Conservation (phyloP, 2,113 vertebrate species). For the Crotalus helleri region DNA sequence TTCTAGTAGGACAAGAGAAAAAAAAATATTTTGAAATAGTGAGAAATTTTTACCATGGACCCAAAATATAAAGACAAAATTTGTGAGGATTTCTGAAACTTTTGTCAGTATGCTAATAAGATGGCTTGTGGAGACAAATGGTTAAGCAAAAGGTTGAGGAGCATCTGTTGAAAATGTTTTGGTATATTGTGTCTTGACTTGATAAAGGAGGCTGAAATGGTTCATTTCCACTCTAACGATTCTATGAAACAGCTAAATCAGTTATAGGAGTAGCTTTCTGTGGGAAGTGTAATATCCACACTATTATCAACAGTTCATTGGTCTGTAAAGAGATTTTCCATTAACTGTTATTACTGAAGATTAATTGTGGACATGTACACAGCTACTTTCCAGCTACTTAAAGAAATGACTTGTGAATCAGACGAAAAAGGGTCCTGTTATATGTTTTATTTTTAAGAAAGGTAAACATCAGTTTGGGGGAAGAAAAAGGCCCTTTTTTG, state of each 20-base stretch:
- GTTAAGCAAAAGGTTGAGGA: background rate
- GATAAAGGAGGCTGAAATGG: background rate
- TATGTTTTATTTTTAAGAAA: background rate
- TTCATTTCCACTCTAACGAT: slow-evolving; percentile 24
- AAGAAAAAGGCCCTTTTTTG: background rate
- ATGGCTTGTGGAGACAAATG: background rate
- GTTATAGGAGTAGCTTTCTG: slow-evolving; percentile 27
- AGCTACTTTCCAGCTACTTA: slow-evolving; percentile 12
- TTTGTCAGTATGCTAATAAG: background rate
- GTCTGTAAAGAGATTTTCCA: slow-evolving; percentile 34
- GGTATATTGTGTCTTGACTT: slow-evolving; percentile 5
- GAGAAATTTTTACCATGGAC: no score
- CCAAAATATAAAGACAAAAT: background rate
- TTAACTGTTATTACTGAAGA: slow-evolving; percentile 35
- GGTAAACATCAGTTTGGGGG: background rate
- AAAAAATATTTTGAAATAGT: background rate
- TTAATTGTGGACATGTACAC: slow-evolving; percentile 26
- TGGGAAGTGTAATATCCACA: slow-evolving; percentile 33
- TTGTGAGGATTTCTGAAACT: background rate
- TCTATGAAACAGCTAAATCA: slow-evolving; percentile 29
- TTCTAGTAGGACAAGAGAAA: background rate
- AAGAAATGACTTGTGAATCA: background rate
- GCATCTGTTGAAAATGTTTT: background rate
- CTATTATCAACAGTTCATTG: slow-evolving; percentile 33
- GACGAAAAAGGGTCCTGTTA: background rate